phyloP scores from a whole-genome alignment of 2,113 vertebrate species.

The Noctilio leporinus region DNA sequence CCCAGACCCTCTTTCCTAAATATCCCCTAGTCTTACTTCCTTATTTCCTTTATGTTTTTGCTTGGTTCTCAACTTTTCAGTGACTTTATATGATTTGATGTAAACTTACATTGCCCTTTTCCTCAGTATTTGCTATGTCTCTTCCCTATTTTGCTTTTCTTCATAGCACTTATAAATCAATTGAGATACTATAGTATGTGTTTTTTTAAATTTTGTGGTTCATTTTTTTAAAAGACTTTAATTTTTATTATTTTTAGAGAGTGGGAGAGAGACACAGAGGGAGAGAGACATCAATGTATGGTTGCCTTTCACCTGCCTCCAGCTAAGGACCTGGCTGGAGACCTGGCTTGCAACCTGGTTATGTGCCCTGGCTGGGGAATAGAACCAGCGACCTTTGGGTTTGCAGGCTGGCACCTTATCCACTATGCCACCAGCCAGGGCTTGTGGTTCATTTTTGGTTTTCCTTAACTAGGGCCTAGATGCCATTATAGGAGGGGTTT shows the following conservation, averaged over 20 bases:
- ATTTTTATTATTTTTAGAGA: no score
- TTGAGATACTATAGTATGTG: neutral
- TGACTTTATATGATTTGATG: neutral
- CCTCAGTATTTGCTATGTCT: neutral
- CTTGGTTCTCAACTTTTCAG: neutral
- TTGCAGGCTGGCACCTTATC: no score
- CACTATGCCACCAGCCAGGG: no score
- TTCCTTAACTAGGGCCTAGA: neutral
- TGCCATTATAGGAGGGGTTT: neutral
- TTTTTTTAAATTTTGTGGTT: neutral
- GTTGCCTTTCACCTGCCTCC: no score
- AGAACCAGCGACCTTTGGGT: no score
- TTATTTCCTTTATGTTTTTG: neutral
- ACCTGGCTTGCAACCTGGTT: no score
- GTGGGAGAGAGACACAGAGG: no score
- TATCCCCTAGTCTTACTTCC: neutral
- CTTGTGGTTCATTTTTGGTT: neutral
- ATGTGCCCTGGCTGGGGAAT: no score
- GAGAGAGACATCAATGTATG: no score
- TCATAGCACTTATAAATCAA: neutral
- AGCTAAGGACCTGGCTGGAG: no score
- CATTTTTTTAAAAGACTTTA: no score
- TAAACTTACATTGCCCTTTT: neutral
- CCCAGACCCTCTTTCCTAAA: neutral
- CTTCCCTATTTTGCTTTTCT: constrained; percentile 8